Base-by-base conservation (phyloP, 2,888 invertebrate genomes). In the Gasteruption jaculator region DNA sequence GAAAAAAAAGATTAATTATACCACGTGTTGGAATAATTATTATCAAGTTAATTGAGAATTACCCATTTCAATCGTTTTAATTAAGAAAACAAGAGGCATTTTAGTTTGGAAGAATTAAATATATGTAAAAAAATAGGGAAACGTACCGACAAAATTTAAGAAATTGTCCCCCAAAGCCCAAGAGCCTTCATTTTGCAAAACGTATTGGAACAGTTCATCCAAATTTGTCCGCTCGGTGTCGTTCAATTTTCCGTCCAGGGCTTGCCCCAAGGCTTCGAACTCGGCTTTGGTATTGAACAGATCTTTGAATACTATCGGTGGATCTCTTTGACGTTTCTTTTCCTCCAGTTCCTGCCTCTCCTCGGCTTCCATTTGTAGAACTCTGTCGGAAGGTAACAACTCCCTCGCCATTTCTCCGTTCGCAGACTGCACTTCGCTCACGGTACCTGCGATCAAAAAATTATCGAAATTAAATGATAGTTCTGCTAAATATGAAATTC, bases 151-250 rank as follows among this genome's bases (percentile, higher is more conserved):
- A 66, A 91, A 89, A 40, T 79, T 76, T 30, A 91, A 78, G 71
- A 92, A 93, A 56, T 86, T 85, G 60, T 92, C 92, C 7, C 91
- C 88, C 15, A 93, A 76, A 41, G 91, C 90, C 93, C 93, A 93
- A 60, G 90, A 89, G 42, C 92, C 93, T 65, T 92, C 91, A 56
- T 89, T 87, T 53, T 86, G 86, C 54, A 91, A 76, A 68, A 92
- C 80, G 73, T 92, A 93, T 71, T 90, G 89, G 64, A 86, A 83
- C 56, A 93, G 73, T 73, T 93, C 92, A 57, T 85, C 84, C 64
- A 91, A 73, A 53, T 84, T 85, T 56, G 78, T 77, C 62, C 79
- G 79, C 66, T 92, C 91, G 46, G 87, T 88, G 8, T 81, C 78
- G 37, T 77, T 77, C 49, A 92, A 74, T 67, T 83, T 80, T 20